These are phyloP conservation scores for Crambe crambe DNA, from an alignment of 37 sponge, comb jelly and placozoan genomes.

Conservation along the genomic window DNA sequence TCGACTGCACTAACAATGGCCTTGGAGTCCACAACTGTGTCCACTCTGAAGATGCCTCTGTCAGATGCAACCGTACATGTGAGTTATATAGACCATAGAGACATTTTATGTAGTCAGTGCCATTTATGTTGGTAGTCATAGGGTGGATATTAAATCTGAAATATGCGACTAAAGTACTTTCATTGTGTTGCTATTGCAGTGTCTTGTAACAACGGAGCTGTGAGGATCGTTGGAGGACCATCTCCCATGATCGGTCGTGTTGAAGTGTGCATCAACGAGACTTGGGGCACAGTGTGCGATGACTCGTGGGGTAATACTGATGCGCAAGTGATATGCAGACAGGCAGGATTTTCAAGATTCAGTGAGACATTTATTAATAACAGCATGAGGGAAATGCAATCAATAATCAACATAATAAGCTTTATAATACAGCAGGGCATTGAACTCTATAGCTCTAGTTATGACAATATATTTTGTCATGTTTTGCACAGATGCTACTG, in stretches of 20 bases:
- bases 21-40: neutral
- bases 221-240: neutral
- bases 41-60: neutral
- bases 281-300: neutral
- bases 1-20: neutral
- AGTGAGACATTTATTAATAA: too few relatives aligned
- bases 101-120: too few relatives aligned
- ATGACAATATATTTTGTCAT: too few relatives aligned
- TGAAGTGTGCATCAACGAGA: neutral
- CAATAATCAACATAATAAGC: too few relatives aligned
- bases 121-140: too few relatives aligned
- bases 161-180: too few relatives aligned
- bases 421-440: too few relatives aligned
- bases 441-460: too few relatives aligned
- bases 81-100: too few relatives aligned
- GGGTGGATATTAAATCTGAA: too few relatives aligned
- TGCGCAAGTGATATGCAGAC: neutral
- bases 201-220: neutral
- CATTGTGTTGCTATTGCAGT: neutral
- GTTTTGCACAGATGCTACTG: neutral
- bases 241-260: neutral
- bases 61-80: neutral
- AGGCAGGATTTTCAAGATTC: conserved; percentile 3
- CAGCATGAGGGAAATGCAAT: too few relatives aligned
- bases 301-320: neutral